Base-by-base conservation (phyloP, 2,888 invertebrate genomes). In the Torymus tubicola region DNA sequence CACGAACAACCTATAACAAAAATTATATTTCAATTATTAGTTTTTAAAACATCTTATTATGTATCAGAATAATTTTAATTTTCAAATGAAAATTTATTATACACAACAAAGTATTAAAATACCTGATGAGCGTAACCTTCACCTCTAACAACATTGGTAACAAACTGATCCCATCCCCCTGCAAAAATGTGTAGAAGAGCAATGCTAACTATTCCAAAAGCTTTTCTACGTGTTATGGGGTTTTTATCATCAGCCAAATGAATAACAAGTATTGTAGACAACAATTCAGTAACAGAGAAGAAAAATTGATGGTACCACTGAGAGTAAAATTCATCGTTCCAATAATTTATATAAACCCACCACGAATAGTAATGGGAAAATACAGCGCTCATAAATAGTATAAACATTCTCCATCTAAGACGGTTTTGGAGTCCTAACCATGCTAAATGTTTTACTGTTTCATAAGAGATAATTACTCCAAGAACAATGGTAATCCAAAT, bases 241-340 rank as follows among this genome's bases (percentile, higher is more conserved):
- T 92, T 92, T 72, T 92, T 92, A n/a, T 88, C 88, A 86, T 92
- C 93, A 31, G 93, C 92, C 85, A 94, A 89, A 85, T 92, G 92
- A 85, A 94, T 88, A 16, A 94, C 93, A 84, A 94, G 87, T 64
- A 92, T 87, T 4, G 94, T 93, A 24, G 94, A 94, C 84, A 93
- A 88, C 24, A 94, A 85, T 90, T 95, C 95, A 12, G 94, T 94
- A 61, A 93, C 83, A 86, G 93, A 88, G 55, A 91, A 91, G 87
- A 94, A 93, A 83, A 94, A 88, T 87, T 95, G 95, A 89, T 95
- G 94, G 87, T 94, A 93, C 94, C 94, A 95, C 87, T 94, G 94
- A 50, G 92, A 92, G 88, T 94, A 94, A 87, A 93, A 95, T 83
- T 94, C 94, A 83, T 95, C 95, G 85, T 95, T 95, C 92, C 94